These are phyloP conservation scores for Platanista minor DNA, from an alignment of 2,113 vertebrate species.

Conservation along the genomic window DNA sequence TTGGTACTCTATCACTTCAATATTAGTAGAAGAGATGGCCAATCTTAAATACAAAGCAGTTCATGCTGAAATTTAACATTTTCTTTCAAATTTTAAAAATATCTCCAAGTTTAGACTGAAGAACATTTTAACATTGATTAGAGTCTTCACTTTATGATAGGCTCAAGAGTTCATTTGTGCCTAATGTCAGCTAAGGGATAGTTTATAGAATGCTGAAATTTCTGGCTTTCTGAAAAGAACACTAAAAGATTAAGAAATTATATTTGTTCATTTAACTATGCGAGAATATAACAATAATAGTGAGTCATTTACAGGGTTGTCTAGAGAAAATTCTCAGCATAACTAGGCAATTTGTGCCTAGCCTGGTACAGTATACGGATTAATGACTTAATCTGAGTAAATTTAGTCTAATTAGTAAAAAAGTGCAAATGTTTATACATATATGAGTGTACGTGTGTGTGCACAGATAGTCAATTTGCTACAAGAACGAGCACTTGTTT, in stretches of 20 bases:
- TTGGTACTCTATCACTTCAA: neutral
- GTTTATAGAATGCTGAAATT: conserved; percentile 6
- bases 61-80: conserved; percentile 14
- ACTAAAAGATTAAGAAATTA: neutral
- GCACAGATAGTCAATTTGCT: neutral
- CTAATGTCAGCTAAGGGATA: neutral
- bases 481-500: neutral
- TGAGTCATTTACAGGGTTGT: conserved; percentile 63
- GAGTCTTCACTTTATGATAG: neutral
- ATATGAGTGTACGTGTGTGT: neutral
- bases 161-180: neutral
- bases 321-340: conserved; percentile 65
- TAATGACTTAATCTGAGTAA: conserved; percentile 68
- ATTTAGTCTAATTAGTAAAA: conserved; percentile 68
- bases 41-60: conserved; percentile 14
- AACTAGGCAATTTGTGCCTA: conserved; percentile 55
- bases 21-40: neutral
- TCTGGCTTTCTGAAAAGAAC: neutral
- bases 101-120: neutral
- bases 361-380: conserved; percentile 62
- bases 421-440: neutral
- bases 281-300: conserved; percentile 54
- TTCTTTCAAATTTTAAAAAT: conserved; percentile 17
- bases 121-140: conserved; percentile 2
- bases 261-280: neutral